Evolutionary conservation across 2,797 vertebrate species (phyloP).

Genomic region (Clamator glandarius): DNA sequence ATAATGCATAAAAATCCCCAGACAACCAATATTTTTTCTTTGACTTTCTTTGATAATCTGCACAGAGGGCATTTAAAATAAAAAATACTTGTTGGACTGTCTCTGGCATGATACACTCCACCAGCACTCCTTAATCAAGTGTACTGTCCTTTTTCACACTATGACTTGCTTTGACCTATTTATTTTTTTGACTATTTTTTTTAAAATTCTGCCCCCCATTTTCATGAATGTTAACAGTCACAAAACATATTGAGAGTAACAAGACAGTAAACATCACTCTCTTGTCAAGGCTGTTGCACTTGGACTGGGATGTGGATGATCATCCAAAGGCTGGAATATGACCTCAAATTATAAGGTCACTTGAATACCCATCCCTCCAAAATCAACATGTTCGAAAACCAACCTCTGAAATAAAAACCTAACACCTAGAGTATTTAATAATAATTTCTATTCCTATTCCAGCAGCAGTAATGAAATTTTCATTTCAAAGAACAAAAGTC

Average conservation of each 20-base stretch:
- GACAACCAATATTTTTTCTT: neutral
- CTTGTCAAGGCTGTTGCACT: neutral
- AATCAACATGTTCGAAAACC: conserved; percentile 9
- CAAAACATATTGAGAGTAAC: conserved; percentile 29
- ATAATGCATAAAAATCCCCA: neutral
- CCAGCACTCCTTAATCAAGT: neutral
- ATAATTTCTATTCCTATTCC: neutral
- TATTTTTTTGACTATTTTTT: neutral
- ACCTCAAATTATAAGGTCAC: conserved; percentile 31
- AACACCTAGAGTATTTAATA: neutral
- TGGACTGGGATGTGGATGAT: neutral
- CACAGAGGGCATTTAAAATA: neutral
- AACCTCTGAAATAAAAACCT: neutral
- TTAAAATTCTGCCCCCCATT: neutral
- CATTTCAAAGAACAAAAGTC: neutral
- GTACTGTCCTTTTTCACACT: neutral
- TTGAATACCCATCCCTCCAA: neutral
- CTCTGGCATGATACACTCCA: neutral
- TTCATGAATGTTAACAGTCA: neutral
- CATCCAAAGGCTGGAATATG: neutral
- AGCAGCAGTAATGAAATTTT: neutral
- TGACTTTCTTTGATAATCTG: neutral
- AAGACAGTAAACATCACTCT: conserved; percentile 30
- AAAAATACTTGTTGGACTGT: neutral
- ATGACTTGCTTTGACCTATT: neutral